Evolutionary conservation across 2,113 vertebrate genomes (phyloP), one percentile per base, ranked within the genome.

Genomic region (Mellivora capensis): DNA sequence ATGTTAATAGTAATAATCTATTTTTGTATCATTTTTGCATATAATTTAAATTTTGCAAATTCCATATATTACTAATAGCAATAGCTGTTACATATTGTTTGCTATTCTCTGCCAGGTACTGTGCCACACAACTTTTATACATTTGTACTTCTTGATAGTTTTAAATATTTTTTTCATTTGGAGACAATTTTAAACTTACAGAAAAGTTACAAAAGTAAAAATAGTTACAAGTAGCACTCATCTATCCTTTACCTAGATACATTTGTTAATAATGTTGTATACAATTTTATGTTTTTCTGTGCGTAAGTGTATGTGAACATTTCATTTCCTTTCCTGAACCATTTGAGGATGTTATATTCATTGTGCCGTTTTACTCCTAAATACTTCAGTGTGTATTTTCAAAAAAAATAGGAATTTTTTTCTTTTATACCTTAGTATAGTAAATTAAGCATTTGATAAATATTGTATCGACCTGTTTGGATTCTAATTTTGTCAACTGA

Each of bases 191-290:
- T 31, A 87, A 90, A n/a, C n/a, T 79, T 96, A 77, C 1, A 49
- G n/a, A 87, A 89, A 72, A 95, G 44, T 67, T 83, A 31, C 20
- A 93, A 90, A 72, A 90, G 59, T 93, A 87, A 79, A 89, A 87
- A 72, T 47, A 90, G 31, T 72, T 86, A 39, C 49, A 42, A 44
- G 54, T 44, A 97, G 34, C 7, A 47, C 12, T 91, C 11, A 27
- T 15, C 13, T 80, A 3, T 14, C 29, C 4, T 57, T 95, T 69
- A 88, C 47, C 21, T 74, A 80, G 31, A 67, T 87, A 59, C 5
- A 44, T 25, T 25, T 83, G 2, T 52, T 86, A 23, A 13, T 87
- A 57, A 59, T 14, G 25, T 83, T 72, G 87, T 42, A 59, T 39
- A 39, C 20, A 20, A 6, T 80, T 88, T 62, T 96, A 14, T 77